phyloP scores from a whole-genome alignment of 2,888 invertebrate species.

The Lasius fuliginosus region DNA sequence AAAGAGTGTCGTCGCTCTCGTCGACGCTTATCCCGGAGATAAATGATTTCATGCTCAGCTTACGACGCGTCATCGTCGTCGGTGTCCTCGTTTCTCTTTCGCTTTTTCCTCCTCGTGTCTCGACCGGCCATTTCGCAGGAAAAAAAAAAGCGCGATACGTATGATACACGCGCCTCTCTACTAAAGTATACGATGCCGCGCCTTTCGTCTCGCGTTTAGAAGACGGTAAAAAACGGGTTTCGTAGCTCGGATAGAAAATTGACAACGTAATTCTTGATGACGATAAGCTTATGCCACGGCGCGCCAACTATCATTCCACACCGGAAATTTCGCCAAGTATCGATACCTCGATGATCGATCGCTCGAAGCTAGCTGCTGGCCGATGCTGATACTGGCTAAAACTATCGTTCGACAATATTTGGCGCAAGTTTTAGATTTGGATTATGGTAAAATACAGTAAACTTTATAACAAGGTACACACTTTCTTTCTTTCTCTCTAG shows the following conservation, averaged over 20 bases:
- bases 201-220: not conserved
- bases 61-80: conserved; percentile 81
- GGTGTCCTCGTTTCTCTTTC: conserved; percentile 74
- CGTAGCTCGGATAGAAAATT: conserved; percentile 34
- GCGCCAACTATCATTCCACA: conserved; percentile 31
- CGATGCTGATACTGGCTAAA: conserved; percentile 18
- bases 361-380: conserved; percentile 24
- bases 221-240: conserved; percentile 38
- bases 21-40: conserved; percentile 83
- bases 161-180: conserved; percentile 16
- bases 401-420: conserved; percentile 28
- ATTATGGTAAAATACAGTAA: conserved; percentile 1
- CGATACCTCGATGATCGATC: conserved; percentile 49
- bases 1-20: conserved; percentile 78
- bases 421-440: conserved; percentile 28
- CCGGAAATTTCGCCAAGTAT: conserved; percentile 36
- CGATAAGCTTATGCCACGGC: conserved; percentile 9
- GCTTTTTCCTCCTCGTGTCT: conserved; percentile 47
- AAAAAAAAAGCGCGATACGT: conserved; percentile 2
- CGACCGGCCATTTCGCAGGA: conserved; percentile 42
- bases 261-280: conserved; percentile 6
- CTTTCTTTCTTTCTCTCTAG: not conserved
- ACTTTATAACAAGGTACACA: conserved; percentile 2
- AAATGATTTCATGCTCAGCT: conserved; percentile 85
- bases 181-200: conserved; percentile 23